A percentile compares a stretch with the other conserved stretches of the same genome.
These are phyloP conservation scores for Pyrocoelia pectoralis DNA, from an alignment of 2,888 invertebrate genomes.

Conservation along the genomic window DNA sequence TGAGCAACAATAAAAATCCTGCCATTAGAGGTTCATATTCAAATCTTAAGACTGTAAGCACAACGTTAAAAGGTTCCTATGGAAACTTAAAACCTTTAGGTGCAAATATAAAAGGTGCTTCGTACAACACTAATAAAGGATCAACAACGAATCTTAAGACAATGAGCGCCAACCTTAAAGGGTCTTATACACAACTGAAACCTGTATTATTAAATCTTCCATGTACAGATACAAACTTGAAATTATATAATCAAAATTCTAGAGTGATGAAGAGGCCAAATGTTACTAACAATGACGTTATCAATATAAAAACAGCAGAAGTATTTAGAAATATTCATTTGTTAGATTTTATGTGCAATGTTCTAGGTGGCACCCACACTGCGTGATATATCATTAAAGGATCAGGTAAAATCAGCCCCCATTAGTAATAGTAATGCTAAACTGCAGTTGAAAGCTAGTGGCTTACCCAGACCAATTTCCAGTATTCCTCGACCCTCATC, in stretches of 20 bases:
- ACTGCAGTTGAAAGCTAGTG: constrained; percentile 48
- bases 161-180: constrained; percentile 23
- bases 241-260: constrained; percentile 1
- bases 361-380: constrained; percentile 27
- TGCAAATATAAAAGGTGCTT: constrained; percentile 41
- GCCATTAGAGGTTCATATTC: constrained; percentile 42
- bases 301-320: background rate
- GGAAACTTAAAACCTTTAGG: constrained; percentile 53
- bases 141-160: constrained; percentile 20
- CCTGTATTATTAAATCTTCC: constrained; percentile 28
- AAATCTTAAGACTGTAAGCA: constrained; percentile 52
- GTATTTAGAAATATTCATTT: background rate
- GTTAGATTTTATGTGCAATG: too few species aligned
- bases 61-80: constrained; percentile 42
- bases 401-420: constrained; percentile 27
- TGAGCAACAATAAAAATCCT: constrained; percentile 26
- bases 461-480: constrained; percentile 55
- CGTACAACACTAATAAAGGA: constrained; percentile 47
- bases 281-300: constrained; percentile 29
- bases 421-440: constrained; percentile 26
- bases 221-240: constrained; percentile 12
- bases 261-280: constrained; percentile 37
- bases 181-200: constrained; percentile 28
- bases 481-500: constrained; percentile 52
- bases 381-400: constrained; percentile 15